Conservation (phyloP, 2,888 invertebrate species). For the Dynastes maya region DNA sequence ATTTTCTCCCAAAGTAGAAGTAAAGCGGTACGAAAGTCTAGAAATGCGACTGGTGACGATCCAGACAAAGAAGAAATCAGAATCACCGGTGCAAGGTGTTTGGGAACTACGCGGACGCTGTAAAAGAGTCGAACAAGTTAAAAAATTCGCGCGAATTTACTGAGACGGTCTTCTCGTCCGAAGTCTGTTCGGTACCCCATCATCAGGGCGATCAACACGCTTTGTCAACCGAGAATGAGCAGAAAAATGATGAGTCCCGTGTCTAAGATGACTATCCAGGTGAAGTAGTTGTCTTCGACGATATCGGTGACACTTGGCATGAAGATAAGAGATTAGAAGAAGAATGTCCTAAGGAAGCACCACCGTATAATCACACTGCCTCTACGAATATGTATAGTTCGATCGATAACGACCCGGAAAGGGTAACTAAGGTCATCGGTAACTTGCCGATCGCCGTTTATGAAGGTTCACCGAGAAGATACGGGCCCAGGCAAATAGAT, state of each 20-base stretch:
- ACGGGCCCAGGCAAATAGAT: conserved; percentile 77
- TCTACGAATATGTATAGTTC: conserved; percentile 63
- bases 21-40: conserved; percentile 82
- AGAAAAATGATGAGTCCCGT: conserved; percentile 74
- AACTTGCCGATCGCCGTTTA: conserved; percentile 94
- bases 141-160: conserved; percentile 74
- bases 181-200: conserved; percentile 75
- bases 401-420: conserved; percentile 65
- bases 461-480: conserved; percentile 91
- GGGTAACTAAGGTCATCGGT: conserved; percentile 82
- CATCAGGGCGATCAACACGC: conserved; percentile 66
- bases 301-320: conserved; percentile 88
- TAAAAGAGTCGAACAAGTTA: conserved; percentile 65
- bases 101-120: conserved; percentile 75
- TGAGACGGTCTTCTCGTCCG: conserved; percentile 77
- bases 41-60: conserved; percentile 70
- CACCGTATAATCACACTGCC: conserved; percentile 61
- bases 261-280: conserved; percentile 79
- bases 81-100: conserved; percentile 73
- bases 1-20: conserved; percentile 87
- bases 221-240: conserved; percentile 68
- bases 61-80: conserved; percentile 69
- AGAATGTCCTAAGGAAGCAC: conserved; percentile 53
- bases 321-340: conserved; percentile 69
- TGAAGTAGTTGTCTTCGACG: conserved; percentile 90